A percentile compares a stretch with the other conserved stretches of the same genome.
These are phyloP conservation scores for Sinocyclocheilus maitianheensis DNA, from an alignment of 2,113 vertebrate species.

Conservation along the genomic window DNA sequence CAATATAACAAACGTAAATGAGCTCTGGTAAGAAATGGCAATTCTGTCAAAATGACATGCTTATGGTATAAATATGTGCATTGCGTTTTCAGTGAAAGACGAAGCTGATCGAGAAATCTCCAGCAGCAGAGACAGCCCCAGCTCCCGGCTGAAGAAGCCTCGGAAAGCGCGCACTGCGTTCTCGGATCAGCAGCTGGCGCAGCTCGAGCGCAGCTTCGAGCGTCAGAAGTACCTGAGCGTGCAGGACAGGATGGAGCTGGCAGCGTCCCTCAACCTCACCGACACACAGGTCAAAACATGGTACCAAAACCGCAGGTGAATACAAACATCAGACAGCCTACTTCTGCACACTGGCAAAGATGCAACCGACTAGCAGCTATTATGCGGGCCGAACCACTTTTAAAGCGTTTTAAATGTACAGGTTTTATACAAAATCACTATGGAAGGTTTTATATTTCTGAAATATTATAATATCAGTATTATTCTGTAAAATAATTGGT, in stretches of 20 bases:
- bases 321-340: not conserved
- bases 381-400: not conserved
- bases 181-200: constrained; percentile 90
- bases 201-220: constrained; percentile 92
- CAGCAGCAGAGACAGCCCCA: constrained; percentile 84
- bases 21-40: not conserved
- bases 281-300: constrained; percentile 97
- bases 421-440: not conserved
- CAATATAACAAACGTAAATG: constrained; percentile 54
- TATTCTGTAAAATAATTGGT: not conserved
- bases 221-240: constrained; percentile 91
- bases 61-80: not conserved
- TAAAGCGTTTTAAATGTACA: not conserved
- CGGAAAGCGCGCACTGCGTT: constrained; percentile 94
- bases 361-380: not conserved
- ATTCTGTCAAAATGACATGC: not conserved
- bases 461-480: not conserved
- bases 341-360: not conserved
- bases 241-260: constrained; percentile 93
- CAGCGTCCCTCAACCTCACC: constrained; percentile 87
- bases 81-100: constrained; percentile 78
- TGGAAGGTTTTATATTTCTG: not conserved
- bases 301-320: constrained; percentile 82
- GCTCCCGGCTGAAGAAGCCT: constrained; percentile 84
- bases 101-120: constrained; percentile 87